These are phyloP conservation scores for Oophaga pumilio DNA, from an alignment of 2,113 vertebrate genomes.

Conservation along the genomic window DNA sequence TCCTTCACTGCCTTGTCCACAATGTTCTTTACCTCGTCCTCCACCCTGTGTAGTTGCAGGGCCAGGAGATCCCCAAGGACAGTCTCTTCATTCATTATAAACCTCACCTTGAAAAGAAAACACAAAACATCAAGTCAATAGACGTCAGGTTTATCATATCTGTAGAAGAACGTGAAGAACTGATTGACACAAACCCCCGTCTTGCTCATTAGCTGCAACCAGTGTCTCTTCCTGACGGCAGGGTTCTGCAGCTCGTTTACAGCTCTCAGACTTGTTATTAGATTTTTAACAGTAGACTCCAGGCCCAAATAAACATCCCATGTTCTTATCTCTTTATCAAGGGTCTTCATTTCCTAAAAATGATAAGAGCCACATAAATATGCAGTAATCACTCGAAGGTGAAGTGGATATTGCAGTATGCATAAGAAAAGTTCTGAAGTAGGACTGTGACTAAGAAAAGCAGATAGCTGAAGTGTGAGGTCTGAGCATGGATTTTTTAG, in stretches of 20 bases:
- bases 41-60: conserved; percentile 74
- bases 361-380: conserved; percentile 24
- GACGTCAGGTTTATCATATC: not conserved
- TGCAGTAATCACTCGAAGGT: not conserved
- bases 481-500: not conserved
- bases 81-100: conserved; percentile 72
- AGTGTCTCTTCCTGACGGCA: conserved; percentile 70
- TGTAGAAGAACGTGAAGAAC: not conserved
- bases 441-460: not conserved
- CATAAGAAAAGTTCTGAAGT: not conserved
- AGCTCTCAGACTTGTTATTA: conserved; percentile 74
- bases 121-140: not conserved
- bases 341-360: conserved; percentile 72
- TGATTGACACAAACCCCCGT: conserved; percentile 65
- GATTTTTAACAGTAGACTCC: conserved; percentile 71
- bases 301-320: conserved; percentile 71
- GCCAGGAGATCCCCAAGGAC: conserved; percentile 72
- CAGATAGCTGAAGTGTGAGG: not conserved
- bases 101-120: conserved; percentile 65
- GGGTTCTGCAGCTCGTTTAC: conserved; percentile 76
- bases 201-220: conserved; percentile 76
- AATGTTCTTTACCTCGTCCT: conserved; percentile 79
- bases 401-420: conserved; percentile 27
- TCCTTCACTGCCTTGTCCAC: conserved; percentile 78
- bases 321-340: conserved; percentile 75